Evolutionary conservation across 2,888 invertebrate species (phyloP).

Genomic region (Phasia obesa): DNA sequence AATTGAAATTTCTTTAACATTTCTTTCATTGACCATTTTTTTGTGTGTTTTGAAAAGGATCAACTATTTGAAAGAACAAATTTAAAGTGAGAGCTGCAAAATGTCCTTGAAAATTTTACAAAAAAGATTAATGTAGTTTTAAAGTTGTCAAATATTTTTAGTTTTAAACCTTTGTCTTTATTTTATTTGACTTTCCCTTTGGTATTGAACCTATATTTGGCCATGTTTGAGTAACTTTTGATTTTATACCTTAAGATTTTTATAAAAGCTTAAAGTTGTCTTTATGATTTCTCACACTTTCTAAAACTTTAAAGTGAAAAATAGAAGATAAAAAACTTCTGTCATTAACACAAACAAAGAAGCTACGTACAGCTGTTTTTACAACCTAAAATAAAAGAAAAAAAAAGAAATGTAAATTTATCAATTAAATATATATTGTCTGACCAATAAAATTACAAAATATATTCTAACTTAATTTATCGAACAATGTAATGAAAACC

Average conservation of each 20-base stretch:
- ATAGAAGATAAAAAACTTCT: too few relatives aligned
- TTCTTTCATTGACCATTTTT: conserved; percentile 45
- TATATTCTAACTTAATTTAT: too few relatives aligned
- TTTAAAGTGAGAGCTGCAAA: neutral
- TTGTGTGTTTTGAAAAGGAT: neutral
- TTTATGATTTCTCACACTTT: neutral
- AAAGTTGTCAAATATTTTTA: conserved; percentile 47
- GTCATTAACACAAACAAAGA: too few relatives aligned
- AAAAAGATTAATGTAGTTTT: conserved; percentile 53
- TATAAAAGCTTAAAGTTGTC: too few relatives aligned
- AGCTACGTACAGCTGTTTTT: too few relatives aligned
- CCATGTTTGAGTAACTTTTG: conserved; percentile 63
- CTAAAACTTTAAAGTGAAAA: neutral
- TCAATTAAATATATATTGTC: too few relatives aligned
- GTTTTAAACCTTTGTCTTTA: neutral
- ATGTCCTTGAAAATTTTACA: neutral
- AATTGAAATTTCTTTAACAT: conserved; percentile 52
- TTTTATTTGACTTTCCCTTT: conserved; percentile 13
- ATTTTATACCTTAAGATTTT: conserved; percentile 21
- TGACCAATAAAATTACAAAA: too few relatives aligned
- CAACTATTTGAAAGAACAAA: neutral
- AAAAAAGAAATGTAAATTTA: too few relatives aligned
- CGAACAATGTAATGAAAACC: too few relatives aligned
- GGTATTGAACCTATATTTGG: conserved; percentile 40
- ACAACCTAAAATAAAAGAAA: too few relatives aligned